Base-by-base conservation (phyloP, 2,797 vertebrate genomes). In the Centropyge bicolor region DNA sequence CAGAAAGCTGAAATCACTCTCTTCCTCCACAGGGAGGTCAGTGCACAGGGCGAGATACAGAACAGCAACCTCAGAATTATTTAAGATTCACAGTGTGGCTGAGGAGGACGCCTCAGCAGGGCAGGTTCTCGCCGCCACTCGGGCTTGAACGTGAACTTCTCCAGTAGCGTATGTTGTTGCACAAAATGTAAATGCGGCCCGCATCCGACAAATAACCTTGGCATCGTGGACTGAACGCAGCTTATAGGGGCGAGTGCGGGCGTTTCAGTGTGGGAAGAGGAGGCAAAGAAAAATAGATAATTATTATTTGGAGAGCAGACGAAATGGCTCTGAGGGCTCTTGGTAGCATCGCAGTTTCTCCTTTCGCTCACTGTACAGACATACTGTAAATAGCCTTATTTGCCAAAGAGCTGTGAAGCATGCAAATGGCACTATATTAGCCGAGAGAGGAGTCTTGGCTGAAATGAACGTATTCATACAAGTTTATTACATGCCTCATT, bases 401-500 rank as follows among this genome's bases (percentile, higher is more conserved):
- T 87, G 80, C 86, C 73, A 88, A 76, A 83, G 86, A 79, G 78
- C 89, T 88, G 72, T 77, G 80, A 85, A 90, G 81, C 89, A 87
- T 89, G 87, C 85, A 90, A 92, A 94, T 89, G 85, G 74, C 59
- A 68, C 70, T 82, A 67, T 76, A 88, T 88, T 87, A 78, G 77
- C 63, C 49, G 57, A 73, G 65, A 81, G 83, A 87, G 70, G 71
- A 75, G 76, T 80, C 77, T 80, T 84, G 83, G 78, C 82, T 88
- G 80, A 89, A 85, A 88, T 83, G 67, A 91, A 87, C 68, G 36
- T 75, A 89, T 88, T 92, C 86, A 78, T 85, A 88, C 76, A 88
- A 84, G 87, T 93, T 94, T 93, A 93, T 93, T 93, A 92, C 89
- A 92, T 91, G 89, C 84, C 82, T 91, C 88, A 86, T 92, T 91